Evolutionary conservation across 2,113 vertebrate species (phyloP), one percentile per base, ranked within the genome.

Genomic region (Catharus bicknelli): DNA sequence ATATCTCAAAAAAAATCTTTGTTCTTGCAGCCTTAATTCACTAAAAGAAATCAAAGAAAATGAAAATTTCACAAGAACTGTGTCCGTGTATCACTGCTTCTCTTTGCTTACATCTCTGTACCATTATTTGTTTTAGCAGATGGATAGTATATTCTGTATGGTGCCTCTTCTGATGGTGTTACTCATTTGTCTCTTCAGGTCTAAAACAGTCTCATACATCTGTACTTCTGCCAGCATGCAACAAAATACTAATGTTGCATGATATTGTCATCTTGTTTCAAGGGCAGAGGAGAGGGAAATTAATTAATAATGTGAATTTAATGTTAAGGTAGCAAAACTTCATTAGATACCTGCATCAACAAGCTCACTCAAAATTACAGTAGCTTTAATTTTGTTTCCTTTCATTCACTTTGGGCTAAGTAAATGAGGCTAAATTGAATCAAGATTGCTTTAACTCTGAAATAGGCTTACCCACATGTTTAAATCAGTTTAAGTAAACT

Each of bases 331-430:
- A 84, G 61, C 53, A 78, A 74, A 93, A 84, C 50, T 70, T 89
- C 66, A 67, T 85, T 82, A 72, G 62, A 55, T 85, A 90, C 18
- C 78, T 81, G 57, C 85, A 63, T 58, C 32, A 87, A 82, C 32
- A 43, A 0, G 0, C 53, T 93, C 53, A 47, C 53, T 89, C 53
- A 87, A 59, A 89, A 87, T 63, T 51, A 62, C 89, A 68, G 74
- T n/a, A 48, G 20, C 78, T 91, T 91, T 84, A 87, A 94, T 93
- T 81, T 89, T 61, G 87, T 91, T 95, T 90, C 74, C 82, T 47
- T 87, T 87, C 61, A 43, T 67, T 93, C 81, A 78, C 66, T 87
- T 90, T 13, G 1, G 74, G 66, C 57, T 78, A 89, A 81, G 69
- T 94, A 89, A 90, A 84, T 81, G 55, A 81, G 42, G 34, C 57